These are phyloP conservation scores for Danio choprae DNA, from an alignment of 2,797 vertebrate species.

Conservation along the genomic window DNA sequence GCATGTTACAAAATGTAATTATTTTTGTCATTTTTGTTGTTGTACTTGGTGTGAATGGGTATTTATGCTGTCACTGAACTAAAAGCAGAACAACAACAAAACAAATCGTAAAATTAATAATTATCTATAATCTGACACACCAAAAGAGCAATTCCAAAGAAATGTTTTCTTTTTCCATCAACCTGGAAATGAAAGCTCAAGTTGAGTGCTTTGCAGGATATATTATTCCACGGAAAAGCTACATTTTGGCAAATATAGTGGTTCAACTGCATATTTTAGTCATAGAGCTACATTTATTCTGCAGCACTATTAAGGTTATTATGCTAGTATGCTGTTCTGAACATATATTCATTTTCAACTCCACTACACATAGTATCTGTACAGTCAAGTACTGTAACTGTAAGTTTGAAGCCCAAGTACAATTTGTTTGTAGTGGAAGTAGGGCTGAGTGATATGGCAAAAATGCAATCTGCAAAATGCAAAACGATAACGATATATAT, in stretches of 20 bases:
- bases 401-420: not conserved
- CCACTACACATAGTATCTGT: not conserved
- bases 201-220: not conserved
- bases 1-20: too few relatives aligned
- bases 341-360: not conserved
- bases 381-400: not conserved
- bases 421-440: conserved; percentile 12
- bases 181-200: not conserved
- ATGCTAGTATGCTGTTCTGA: not conserved
- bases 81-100: too few relatives aligned
- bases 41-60: too few relatives aligned
- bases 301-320: not conserved
- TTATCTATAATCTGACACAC: too few relatives aligned
- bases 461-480: too few relatives aligned
- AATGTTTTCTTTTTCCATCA: too few relatives aligned
- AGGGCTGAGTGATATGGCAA: too few relatives aligned
- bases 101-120: too few relatives aligned
- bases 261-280: not conserved
- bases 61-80: too few relatives aligned
- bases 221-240: not conserved
- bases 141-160: too few relatives aligned
- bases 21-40: too few relatives aligned
- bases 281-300: not conserved
- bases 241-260: not conserved
- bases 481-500: too few relatives aligned